Evolutionary conservation across 1,140 invertebrate genomes (phyloP).

Genomic region (Andricus grossulariae): DNA sequence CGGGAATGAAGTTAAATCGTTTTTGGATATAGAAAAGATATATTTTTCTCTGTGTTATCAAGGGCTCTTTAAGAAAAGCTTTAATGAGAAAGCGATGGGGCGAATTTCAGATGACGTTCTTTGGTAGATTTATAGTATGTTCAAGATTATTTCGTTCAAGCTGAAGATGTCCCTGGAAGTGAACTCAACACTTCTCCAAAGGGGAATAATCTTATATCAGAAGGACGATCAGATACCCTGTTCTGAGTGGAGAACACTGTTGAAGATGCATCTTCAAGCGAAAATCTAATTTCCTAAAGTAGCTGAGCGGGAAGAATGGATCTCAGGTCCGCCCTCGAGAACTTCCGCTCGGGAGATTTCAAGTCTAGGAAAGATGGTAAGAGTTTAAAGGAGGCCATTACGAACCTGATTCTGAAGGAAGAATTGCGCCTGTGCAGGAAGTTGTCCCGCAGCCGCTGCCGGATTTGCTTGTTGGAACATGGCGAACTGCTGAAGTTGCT

Average conservation of each 20-base stretch:
- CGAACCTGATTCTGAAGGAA: constrained; percentile 88
- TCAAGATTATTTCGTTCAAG: neutral
- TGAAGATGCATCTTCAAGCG: neutral
- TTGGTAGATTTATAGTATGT: neutral
- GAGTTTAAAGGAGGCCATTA: constrained; percentile 3
- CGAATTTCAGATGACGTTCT: neutral
- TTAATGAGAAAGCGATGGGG: neutral
- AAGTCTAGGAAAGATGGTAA: neutral
- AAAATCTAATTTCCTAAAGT: constrained; percentile 15
- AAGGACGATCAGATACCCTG: neutral
- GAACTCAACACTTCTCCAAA: no score
- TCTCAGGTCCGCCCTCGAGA: neutral
- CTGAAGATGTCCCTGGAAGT: no score
- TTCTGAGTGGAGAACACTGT: neutral
- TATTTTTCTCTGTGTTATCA: neutral
- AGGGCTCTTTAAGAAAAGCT: no score
- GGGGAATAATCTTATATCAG: no score
- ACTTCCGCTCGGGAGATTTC: constrained; percentile 9
- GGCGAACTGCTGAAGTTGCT: constrained; percentile 84
- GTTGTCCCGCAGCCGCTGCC: constrained; percentile 74
- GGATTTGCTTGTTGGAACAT: constrained; percentile 80
- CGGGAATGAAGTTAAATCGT: neutral
- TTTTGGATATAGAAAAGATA: neutral
- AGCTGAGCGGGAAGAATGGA: neutral
- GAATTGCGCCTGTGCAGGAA: constrained; percentile 82